phyloP scores from a whole-genome alignment of 2,797 vertebrate species.

The Fringilla coelebs region DNA sequence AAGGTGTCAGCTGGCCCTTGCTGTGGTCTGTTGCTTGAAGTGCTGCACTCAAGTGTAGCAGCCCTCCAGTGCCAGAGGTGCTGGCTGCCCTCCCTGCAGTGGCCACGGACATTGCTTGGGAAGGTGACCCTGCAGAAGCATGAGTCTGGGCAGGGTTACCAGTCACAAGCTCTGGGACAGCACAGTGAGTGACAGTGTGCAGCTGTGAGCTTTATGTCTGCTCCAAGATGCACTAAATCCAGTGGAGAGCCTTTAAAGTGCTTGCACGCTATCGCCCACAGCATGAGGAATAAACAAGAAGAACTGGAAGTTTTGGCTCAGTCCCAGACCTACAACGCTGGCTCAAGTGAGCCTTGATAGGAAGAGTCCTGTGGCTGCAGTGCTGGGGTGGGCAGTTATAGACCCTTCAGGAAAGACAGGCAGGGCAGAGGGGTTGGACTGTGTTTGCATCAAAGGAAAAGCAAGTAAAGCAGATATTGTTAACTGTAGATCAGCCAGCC shows the following conservation, averaged over 20 bases:
- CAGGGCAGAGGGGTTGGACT: rapidly evolving
- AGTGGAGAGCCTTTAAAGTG: background rate
- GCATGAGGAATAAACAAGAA: background rate
- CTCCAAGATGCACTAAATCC: background rate
- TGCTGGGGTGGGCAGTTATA: background rate
- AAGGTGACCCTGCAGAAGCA: background rate
- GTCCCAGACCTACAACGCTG: background rate
- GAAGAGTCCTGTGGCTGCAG: background rate
- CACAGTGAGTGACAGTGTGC: rapidly evolving
- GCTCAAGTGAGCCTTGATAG: background rate
- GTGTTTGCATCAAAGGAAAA: background rate
- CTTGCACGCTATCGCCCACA: rapidly evolving
- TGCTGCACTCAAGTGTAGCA: background rate
- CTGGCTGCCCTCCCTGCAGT: background rate
- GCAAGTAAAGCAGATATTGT: background rate
- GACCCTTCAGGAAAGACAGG: background rate
- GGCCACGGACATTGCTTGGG: background rate
- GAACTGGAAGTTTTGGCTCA: background rate
- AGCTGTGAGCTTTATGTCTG: background rate
- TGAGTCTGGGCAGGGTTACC: background rate
- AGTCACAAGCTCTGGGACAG: background rate
- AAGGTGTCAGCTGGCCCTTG: background rate
- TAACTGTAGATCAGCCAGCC: background rate
- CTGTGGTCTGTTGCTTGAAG: background rate
- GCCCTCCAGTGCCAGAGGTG: background rate